A percentile compares a stretch with the other conserved stretches of the same genome.
Conservation (phyloP, 2,888 invertebrate species). For the Aleiodes leptofemur region DNA sequence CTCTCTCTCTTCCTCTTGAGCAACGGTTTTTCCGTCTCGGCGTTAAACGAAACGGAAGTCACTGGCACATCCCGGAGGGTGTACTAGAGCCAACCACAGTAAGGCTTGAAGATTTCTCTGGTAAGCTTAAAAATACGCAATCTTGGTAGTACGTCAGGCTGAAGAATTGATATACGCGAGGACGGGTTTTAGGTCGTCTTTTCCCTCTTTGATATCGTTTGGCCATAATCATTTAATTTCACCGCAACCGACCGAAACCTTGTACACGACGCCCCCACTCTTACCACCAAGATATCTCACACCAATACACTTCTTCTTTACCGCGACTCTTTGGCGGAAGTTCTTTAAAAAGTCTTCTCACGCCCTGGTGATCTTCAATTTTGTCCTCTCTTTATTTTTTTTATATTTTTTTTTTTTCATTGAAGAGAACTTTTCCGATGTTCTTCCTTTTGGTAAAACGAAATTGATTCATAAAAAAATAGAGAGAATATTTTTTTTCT, state of each 20-base stretch:
- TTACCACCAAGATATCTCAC: slow-evolving; percentile 29
- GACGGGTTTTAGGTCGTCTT: slow-evolving; percentile 51
- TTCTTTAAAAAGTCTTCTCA: slow-evolving; percentile 60
- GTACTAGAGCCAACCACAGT: slow-evolving; percentile 52
- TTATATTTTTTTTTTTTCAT: slow-evolving; percentile 11
- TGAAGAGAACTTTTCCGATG: slow-evolving; percentile 35
- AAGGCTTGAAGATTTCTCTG: slow-evolving; percentile 55
- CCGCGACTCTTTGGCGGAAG: slow-evolving; percentile 56
- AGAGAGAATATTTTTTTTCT: too few species aligned
- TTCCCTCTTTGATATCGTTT: slow-evolving; percentile 74
- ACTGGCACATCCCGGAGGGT: slow-evolving; percentile 54
- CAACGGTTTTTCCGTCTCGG: slow-evolving; percentile 63
- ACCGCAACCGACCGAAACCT: slow-evolving; percentile 50
- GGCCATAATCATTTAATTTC: slow-evolving; percentile 76
- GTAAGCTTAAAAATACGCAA: slow-evolving; percentile 75
- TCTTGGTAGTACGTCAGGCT: slow-evolving; percentile 74
- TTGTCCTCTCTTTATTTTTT: too few species aligned
- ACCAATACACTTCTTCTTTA: slow-evolving; percentile 49
- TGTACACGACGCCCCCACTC: slow-evolving; percentile 28
- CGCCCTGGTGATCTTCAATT: slow-evolving; percentile 51
- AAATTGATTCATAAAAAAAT: neutral
- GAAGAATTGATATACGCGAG: slow-evolving; percentile 75
- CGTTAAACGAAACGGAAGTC: slow-evolving; percentile 73
- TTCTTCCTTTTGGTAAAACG: neutral
- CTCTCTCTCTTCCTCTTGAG: slow-evolving; percentile 39